Percentiles rank a stretch among this genome's conserved stretches.
Evolutionary conservation across 2,888 invertebrate genomes (phyloP).

Genomic region (Acholoe squamosa): DNA sequence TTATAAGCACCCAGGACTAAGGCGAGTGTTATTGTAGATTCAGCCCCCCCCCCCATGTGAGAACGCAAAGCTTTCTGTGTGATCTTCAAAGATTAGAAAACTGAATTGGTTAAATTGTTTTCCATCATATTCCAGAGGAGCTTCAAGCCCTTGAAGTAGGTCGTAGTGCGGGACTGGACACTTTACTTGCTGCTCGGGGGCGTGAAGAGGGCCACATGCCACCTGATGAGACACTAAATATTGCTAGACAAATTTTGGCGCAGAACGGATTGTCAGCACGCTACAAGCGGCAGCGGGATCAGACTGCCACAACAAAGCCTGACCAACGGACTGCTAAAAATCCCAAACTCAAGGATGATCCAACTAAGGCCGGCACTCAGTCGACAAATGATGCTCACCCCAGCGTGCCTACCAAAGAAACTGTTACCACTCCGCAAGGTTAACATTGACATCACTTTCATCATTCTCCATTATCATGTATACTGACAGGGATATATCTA

Average conservation of each 20-base stretch:
- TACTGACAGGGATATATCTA: too few relatives aligned
- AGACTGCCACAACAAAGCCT: background rate
- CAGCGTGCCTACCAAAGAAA: background rate
- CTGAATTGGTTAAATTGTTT: too few relatives aligned
- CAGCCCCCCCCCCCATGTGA: too few relatives aligned
- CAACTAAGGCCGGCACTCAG: too few relatives aligned
- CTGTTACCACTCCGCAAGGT: background rate
- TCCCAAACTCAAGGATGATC: background rate
- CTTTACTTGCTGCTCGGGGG: slow-evolving; percentile 22
- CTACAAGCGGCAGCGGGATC: background rate
- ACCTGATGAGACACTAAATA: slow-evolving; percentile 24
- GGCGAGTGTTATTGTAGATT: too few relatives aligned
- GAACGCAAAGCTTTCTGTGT: too few relatives aligned
- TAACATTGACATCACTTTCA: too few relatives aligned
- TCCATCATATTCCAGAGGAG: slow-evolving; percentile 4
- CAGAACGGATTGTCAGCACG: slow-evolving; percentile 35
- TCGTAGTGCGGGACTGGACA: slow-evolving; percentile 20
- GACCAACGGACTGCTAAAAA: background rate
- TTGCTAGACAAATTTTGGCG: slow-evolving; percentile 26
- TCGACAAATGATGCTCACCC: background rate
- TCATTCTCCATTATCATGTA: too few relatives aligned
- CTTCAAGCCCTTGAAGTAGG: slow-evolving; percentile 22
- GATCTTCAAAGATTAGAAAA: too few relatives aligned
- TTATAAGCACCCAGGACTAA: too few relatives aligned
- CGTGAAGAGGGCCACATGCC: slow-evolving; percentile 31